These are phyloP conservation scores for Hirtodrosophila confusa DNA, from an alignment of 2,888 invertebrate species.

Conservation along the genomic window DNA sequence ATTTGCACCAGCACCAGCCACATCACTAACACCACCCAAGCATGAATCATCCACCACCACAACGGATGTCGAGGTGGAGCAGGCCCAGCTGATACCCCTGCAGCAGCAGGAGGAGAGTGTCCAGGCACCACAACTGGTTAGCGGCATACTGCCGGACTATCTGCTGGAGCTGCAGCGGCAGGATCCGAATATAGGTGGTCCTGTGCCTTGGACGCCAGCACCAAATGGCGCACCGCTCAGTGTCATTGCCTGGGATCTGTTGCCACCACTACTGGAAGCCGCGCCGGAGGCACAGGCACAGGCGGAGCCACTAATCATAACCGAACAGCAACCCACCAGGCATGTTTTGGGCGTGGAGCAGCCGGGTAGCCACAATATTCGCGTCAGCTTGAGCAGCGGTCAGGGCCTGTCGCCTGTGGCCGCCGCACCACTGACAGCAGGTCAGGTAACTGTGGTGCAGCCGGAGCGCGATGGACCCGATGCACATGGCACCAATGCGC, in stretches of 20 bases:
- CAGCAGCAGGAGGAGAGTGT: conserved; percentile 46
- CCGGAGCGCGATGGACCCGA: conserved; percentile 53
- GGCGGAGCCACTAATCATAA: conserved; percentile 60
- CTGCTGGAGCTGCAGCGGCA: conserved; percentile 73
- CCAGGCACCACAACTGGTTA: conserved; percentile 30
- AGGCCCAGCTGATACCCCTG: conserved; percentile 63
- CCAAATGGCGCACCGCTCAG: conserved; percentile 62
- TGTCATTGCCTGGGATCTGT: conserved; percentile 82
- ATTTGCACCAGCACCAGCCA: conserved; percentile 61
- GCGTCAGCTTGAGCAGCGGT: conserved; percentile 58
- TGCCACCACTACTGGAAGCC: conserved; percentile 67
- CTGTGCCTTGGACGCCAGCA: conserved; percentile 72
- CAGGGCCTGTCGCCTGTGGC: conserved; percentile 44
- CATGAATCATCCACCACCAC: conserved; percentile 54
- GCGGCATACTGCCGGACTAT: conserved; percentile 69
- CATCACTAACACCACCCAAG: conserved; percentile 72
- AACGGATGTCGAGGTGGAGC: conserved; percentile 75
- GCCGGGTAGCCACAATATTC: conserved; percentile 61
- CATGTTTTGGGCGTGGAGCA: conserved; percentile 59
- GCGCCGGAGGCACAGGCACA: neutral
- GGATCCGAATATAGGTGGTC: conserved; percentile 76
- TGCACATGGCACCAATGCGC: conserved; percentile 69
- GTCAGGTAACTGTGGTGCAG: conserved; percentile 49
- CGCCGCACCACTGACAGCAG: conserved; percentile 37
- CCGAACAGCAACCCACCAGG: conserved; percentile 60